These are phyloP conservation scores for Atlantisia rogersi DNA, from an alignment of 2,113 vertebrate genomes.

Conservation along the genomic window DNA sequence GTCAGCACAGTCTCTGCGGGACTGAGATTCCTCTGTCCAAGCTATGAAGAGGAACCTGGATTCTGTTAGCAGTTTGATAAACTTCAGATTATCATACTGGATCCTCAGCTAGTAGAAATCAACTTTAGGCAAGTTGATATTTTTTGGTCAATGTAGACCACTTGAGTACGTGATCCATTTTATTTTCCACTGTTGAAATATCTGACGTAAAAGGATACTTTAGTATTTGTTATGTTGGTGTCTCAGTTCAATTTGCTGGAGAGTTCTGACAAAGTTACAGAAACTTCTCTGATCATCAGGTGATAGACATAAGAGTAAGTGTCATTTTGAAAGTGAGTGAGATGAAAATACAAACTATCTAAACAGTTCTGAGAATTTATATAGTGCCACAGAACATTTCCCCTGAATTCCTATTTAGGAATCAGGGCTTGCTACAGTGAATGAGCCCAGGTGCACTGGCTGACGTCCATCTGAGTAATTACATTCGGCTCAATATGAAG, in stretches of 20 bases:
- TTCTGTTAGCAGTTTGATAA: background rate
- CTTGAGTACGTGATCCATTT: background rate
- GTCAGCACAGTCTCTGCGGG: background rate
- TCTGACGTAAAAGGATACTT: background rate
- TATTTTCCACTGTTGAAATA: background rate
- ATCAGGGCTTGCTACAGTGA: background rate
- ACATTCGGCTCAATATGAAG: background rate
- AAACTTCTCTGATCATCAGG: background rate
- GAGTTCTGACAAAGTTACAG: background rate
- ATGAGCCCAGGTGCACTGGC: constrained; percentile 23
- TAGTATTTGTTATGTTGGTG: background rate
- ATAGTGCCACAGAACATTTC: background rate
- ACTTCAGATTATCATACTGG: background rate
- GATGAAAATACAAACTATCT: background rate
- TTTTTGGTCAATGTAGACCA: background rate
- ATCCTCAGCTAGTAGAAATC: background rate
- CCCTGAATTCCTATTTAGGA: background rate
- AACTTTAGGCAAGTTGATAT: background rate
- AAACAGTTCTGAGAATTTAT: constrained; percentile 26
- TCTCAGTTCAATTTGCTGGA: background rate
- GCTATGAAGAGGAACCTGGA: background rate
- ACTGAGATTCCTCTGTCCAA: background rate
- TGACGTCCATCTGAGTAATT: constrained; percentile 40
- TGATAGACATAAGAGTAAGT: background rate
- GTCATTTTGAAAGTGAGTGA: background rate